Evolutionary conservation across 35 echinoderm and acorn worm genomes (phyloP), one percentile per base, ranked within the genome.

Genomic region (Chiridota heheva): DNA sequence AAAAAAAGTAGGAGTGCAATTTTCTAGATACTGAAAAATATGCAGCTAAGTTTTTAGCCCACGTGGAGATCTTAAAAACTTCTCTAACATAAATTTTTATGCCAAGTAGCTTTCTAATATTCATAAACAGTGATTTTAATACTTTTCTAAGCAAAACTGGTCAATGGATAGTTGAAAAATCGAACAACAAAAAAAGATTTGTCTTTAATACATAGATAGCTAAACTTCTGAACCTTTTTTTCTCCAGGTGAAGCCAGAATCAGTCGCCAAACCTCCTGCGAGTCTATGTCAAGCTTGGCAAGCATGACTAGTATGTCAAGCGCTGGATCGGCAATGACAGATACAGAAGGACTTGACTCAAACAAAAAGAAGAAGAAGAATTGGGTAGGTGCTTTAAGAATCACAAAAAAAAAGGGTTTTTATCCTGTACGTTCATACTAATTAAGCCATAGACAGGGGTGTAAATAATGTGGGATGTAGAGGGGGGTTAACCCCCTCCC

Each of bases 351-450:
- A 4, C 40, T 64, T 7, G 82, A 90, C 41, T 67, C 72, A 17
- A 98, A 98, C 59, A 98, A 98, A n/a, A 98, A 98, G 36, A 86
- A 86, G 65, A 97, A 97, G 89, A 95, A 96, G 71, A 91, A 91
- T 62, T 98, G 95, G 95, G 95, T 98, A 77, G 74, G 95, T 87
- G 18, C 59, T 7, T n/a, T n/a, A n/a, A n/a, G n/a, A n/a, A n/a
- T n/a, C 39, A 43, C 17, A 53, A 8, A 68, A 2, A 40, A 66
- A 33, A 28, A 44, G 8, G 15, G 49, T 36, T 76, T 60, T 43
- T 40, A 13, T 71, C 7, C 28, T n/a, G n/a, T n/a, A n/a, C n/a
- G n/a, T n/a, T n/a, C n/a, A n/a, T n/a, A n/a, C n/a, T n/a, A n/a
- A n/a, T n/a, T n/a, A n/a, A n/a, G n/a, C n/a, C 47, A 51, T 22